Base-by-base conservation (phyloP, 2,888 invertebrate species). In the Tricholauxania praeusta region DNA sequence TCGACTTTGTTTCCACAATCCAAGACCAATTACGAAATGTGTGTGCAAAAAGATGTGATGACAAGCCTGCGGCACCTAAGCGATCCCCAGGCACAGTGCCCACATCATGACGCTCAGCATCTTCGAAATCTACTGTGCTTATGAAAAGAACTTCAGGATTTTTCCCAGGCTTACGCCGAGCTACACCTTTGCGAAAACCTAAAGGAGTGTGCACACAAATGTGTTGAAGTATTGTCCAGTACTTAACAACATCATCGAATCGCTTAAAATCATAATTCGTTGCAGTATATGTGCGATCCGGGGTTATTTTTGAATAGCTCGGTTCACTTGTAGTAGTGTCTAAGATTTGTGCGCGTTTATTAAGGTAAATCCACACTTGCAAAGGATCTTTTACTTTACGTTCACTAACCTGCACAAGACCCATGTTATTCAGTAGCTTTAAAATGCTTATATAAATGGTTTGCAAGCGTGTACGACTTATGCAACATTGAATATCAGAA, bases 301-400 rank as follows among this genome's bases (percentile, higher is more conserved):
- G 63, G 53, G 90, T 90, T 1, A 92, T 86, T 75, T 89, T 88
- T 76, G 91, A 88, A 80, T 93, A 93, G 12, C 91, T 91, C 0
- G 90, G 89, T 0, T 89, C 88, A 0, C 92, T 92, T 0, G 89
- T 86, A 0, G 90, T 91, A 0, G 94, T 94, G 81, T 95, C 93
- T 72, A 91, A 81, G 5, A 94, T 78, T 52, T 89, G 87, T 0
- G 91, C 90, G 28, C 87, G 88, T 4, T 88, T 88, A 83, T 95
- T 94, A 0, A 94, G 72, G 80, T 91, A 94, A 7, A 94, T n/a
- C 92, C 90, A 88, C 91, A 92, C 82, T 91, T 92, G 81, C 91
- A 93, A 78, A 0, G 80, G 74, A 70, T 93, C 92, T 79, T 92
- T 91, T 64, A 89, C 86, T 74, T 79, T 74, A 0, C 91, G 90